A percentile compares a stretch with the other conserved stretches of the same genome.
phyloP scores from a whole-genome alignment of 1,140 invertebrate species.

The Euura lappo region DNA sequence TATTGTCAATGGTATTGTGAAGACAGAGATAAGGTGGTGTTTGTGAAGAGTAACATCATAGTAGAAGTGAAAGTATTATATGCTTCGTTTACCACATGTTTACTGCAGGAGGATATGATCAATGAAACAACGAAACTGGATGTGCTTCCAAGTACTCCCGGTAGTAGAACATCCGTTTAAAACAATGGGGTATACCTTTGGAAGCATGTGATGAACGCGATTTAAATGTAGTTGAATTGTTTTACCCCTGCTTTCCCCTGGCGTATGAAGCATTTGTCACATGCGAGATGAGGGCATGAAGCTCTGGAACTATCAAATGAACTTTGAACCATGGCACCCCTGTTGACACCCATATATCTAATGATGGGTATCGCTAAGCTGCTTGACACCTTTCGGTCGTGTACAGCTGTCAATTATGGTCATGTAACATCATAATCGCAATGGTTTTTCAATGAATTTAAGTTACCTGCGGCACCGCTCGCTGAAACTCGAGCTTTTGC shows the following conservation, averaged over 20 bases:
- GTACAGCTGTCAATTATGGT: neutral
- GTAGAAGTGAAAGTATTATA: neutral
- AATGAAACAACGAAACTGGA: neutral
- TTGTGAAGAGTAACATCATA: neutral
- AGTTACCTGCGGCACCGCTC: neutral
- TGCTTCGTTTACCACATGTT: neutral
- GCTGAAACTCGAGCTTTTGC: neutral
- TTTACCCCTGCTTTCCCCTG: neutral
- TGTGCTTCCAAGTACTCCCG: neutral
- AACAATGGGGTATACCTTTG: neutral
- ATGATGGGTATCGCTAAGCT: neutral
- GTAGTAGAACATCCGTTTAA: neutral
- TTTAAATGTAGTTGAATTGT: neutral
- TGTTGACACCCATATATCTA: conserved; percentile 1
- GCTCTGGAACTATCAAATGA: neutral
- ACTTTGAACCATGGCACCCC: neutral
- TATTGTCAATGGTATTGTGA: no score
- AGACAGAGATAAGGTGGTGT: no score
- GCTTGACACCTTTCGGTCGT: neutral
- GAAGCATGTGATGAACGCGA: conserved; percentile 2
- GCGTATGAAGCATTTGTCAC: neutral
- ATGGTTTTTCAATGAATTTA: neutral
- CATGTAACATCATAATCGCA: neutral
- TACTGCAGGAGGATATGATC: neutral
- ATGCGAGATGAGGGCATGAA: neutral